phyloP scores from a whole-genome alignment of 1,140 invertebrate species.

The Pseudomyrmex flavicornis region DNA sequence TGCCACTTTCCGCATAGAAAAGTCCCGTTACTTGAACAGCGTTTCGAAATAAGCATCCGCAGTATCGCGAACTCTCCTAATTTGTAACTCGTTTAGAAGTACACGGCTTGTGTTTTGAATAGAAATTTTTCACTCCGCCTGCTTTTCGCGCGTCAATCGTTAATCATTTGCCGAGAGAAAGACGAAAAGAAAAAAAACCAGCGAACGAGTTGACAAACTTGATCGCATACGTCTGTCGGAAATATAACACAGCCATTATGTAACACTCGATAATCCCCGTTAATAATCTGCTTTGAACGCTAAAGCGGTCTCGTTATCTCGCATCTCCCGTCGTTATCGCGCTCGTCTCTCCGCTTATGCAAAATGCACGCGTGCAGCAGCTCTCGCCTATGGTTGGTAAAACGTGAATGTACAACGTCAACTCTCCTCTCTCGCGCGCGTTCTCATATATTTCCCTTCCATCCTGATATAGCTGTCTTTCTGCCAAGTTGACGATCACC shows the following conservation, averaged over 20 bases:
- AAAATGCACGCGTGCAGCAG: constrained; percentile 45
- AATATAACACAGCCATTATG: constrained; percentile 19
- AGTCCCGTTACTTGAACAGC: constrained; percentile 48
- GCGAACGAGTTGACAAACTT: background rate
- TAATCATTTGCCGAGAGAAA: background rate
- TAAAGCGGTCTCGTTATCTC: constrained; percentile 16
- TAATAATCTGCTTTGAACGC: constrained; percentile 47
- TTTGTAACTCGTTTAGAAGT: constrained; percentile 41
- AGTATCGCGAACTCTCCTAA: constrained; percentile 40
- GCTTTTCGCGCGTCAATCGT: background rate
- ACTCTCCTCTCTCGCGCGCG: background rate
- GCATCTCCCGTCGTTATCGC: constrained; percentile 13
- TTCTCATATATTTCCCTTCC: constrained; percentile 36
- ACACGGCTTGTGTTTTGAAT: background rate
- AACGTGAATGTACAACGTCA: constrained; percentile 43
- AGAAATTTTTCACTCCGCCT: constrained; percentile 3
- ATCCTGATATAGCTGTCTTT: background rate
- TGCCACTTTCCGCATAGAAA: constrained; percentile 39
- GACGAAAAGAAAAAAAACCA: too few relatives aligned
- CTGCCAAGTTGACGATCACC: background rate
- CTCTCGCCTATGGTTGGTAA: constrained; percentile 12
- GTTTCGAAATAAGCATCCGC: constrained; percentile 31
- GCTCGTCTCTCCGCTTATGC: constrained; percentile 46
- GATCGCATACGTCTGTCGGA: background rate
- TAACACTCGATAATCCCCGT: constrained; percentile 7